Evolutionary conservation across 2,797 vertebrate genomes (phyloP).

Genomic region (Hemibagrus guttatus): DNA sequence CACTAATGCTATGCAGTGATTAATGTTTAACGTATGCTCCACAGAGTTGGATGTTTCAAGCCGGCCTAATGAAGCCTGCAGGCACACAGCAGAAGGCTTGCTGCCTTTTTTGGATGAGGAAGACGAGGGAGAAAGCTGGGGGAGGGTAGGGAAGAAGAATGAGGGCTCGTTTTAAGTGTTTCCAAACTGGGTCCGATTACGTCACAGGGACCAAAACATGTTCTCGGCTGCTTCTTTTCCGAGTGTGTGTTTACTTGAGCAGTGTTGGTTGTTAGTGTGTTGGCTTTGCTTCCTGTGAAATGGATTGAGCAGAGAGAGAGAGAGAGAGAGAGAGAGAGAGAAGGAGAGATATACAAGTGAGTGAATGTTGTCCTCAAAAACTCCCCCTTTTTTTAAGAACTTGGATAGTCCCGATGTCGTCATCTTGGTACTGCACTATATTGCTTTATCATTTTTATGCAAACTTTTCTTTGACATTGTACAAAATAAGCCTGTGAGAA

Average conservation of each 20-base stretch:
- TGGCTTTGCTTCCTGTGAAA: slow-evolving; percentile 71
- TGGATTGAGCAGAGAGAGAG: slow-evolving; percentile 70
- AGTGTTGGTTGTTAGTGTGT: slow-evolving; percentile 67
- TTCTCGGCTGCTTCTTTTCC: slow-evolving; percentile 13
- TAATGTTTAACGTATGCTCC: slow-evolving; percentile 74
- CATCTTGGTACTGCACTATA: background rate
- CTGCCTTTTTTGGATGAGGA: slow-evolving; percentile 16
- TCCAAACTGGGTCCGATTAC: slow-evolving; percentile 37
- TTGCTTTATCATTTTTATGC: background rate
- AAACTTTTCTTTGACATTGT: background rate
- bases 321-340: slow-evolving; percentile 65
- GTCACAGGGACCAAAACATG: slow-evolving; percentile 33
- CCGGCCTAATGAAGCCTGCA: slow-evolving; percentile 78
- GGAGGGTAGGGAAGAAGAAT: slow-evolving; percentile 18
- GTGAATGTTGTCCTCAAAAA: background rate
- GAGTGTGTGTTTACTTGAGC: slow-evolving; percentile 24
- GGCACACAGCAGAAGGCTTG: slow-evolving; percentile 65
- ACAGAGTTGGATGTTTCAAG: slow-evolving; percentile 74
- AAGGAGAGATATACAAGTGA: slow-evolving; percentile 33
- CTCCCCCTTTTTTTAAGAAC: background rate
- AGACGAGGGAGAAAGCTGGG: background rate
- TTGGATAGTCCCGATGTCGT: background rate
- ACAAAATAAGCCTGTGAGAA: background rate
- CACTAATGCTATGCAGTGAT: slow-evolving; percentile 74
- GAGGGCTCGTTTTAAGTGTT: slow-evolving; percentile 43